Conservation (phyloP, 2,888 invertebrate genomes). For the Ariolimax columbianus region DNA sequence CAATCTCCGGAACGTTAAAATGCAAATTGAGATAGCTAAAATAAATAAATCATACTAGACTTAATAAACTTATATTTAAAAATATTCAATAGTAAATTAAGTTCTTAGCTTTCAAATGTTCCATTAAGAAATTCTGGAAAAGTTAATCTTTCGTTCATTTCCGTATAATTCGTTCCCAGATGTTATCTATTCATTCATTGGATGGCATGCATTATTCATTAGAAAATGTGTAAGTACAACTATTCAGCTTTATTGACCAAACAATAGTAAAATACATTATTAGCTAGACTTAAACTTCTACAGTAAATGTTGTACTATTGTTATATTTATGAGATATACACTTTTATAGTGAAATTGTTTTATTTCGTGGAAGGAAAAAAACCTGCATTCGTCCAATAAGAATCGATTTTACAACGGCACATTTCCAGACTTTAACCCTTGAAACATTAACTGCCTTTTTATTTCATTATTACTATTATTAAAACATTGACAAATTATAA, state of each 20-base stretch:
- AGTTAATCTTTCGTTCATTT: conserved; percentile 30
- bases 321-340: neutral
- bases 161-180: conserved; percentile 23
- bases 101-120: neutral
- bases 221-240: conserved; percentile 24
- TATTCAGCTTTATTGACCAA: neutral
- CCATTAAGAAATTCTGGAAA: neutral
- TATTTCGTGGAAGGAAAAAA: conserved; percentile 46
- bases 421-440: conserved; percentile 19
- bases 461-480: no score
- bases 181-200: conserved; percentile 35
- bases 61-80: neutral
- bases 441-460: no score
- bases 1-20: conserved; percentile 40
- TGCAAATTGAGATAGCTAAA: neutral
- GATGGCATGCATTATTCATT: conserved; percentile 31
- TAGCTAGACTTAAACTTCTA: neutral
- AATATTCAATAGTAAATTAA: neutral
- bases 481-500: no score
- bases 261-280: neutral
- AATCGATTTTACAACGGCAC: neutral
- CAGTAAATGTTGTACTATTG: neutral
- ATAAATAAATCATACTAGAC: neutral
- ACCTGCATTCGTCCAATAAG: conserved; percentile 40
- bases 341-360: conserved; percentile 15